Conservation (phyloP, 2,113 vertebrate genomes). For the Tichodroma muraria region DNA sequence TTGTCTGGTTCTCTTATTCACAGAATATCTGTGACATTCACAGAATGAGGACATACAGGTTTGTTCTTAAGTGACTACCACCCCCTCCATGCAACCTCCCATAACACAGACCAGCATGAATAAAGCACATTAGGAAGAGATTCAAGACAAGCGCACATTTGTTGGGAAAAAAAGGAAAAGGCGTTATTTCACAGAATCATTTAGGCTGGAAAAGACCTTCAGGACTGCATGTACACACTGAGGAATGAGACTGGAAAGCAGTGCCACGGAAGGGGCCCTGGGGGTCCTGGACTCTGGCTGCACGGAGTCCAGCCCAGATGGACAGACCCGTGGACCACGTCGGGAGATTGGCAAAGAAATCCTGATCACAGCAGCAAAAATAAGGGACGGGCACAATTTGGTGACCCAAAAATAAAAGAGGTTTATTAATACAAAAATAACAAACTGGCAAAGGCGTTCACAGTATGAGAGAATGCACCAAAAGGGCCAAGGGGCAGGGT, state of each 20-base stretch:
- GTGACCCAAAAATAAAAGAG: too few species aligned
- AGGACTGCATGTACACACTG: background rate
- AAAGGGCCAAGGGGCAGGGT: too few species aligned
- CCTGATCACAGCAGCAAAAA: too few species aligned
- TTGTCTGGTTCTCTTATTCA: background rate
- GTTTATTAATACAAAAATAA: too few species aligned
- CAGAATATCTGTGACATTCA: background rate
- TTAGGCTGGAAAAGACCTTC: background rate
- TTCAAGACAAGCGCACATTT: background rate
- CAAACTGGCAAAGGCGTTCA: too few species aligned
- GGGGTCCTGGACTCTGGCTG: too few species aligned
- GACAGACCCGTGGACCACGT: too few species aligned
- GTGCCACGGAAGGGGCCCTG: background rate
- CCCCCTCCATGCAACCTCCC: too few species aligned
- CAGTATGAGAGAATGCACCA: too few species aligned
- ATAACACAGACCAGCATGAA: background rate
- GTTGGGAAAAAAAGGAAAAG: background rate
- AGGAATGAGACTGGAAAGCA: background rate
- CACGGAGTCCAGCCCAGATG: too few species aligned
- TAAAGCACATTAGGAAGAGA: background rate
- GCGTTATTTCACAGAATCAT: background rate
- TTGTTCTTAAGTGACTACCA: background rate
- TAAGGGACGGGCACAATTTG: too few species aligned
- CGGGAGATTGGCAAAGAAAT: too few species aligned
- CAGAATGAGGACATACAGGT: background rate